Evolutionary conservation across 2,797 vertebrate species (phyloP).

Genomic region (Psittacula echo): DNA sequence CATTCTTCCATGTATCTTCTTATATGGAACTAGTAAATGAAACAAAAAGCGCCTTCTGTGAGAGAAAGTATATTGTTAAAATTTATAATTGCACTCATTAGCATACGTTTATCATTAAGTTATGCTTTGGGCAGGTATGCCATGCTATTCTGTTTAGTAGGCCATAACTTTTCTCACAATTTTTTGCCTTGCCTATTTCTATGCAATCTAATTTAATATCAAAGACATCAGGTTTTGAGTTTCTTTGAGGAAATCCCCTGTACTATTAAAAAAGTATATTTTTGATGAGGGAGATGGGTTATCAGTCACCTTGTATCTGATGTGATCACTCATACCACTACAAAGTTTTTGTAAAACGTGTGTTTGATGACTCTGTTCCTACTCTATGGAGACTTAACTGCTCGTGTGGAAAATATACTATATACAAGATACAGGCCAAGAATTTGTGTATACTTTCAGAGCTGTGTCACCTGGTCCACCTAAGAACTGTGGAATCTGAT

Average conservation of each 20-base stretch:
- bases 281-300: background rate
- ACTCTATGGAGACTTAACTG: background rate
- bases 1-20: background rate
- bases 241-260: background rate
- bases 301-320: background rate
- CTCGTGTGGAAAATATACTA: background rate
- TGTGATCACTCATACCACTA: background rate
- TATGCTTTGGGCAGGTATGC: background rate
- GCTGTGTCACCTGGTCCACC: background rate
- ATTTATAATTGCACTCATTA: background rate
- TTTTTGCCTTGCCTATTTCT: background rate
- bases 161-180: background rate
- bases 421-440: background rate
- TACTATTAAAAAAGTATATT: background rate
- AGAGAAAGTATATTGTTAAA: background rate
- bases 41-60: background rate
- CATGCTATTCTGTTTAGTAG: background rate
- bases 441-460: background rate
- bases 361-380: background rate
- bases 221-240: background rate
- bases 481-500: background rate
- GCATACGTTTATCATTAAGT: background rate
- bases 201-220: background rate
- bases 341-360: background rate
- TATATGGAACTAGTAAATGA: background rate